Percentiles rank a stretch among this genome's conserved stretches.
These are phyloP conservation scores for Drosophila pseudoananassae DNA, from an alignment of 1,140 invertebrate species.

Conservation along the genomic window DNA sequence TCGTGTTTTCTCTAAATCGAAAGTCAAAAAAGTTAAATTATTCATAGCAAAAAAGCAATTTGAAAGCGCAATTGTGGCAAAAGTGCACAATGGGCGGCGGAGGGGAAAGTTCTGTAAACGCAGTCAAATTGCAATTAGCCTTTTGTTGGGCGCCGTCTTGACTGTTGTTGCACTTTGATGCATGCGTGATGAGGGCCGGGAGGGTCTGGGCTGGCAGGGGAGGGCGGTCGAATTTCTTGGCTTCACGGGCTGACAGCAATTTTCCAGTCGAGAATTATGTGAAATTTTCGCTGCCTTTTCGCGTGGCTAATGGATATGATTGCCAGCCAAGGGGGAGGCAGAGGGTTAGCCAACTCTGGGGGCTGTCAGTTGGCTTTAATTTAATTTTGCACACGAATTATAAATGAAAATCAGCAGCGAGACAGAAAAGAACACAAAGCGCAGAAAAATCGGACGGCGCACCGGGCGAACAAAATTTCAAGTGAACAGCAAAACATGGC, in stretches of 20 bases:
- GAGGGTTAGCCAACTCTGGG: slow-evolving; percentile 6
- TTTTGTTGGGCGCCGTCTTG: slow-evolving; percentile 71
- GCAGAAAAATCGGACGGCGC: slow-evolving; percentile 4
- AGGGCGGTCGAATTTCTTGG: slow-evolving; percentile 24
- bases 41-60: slow-evolving; percentile 80
- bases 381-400: slow-evolving; percentile 83
- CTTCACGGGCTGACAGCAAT: slow-evolving; percentile 65
- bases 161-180: slow-evolving; percentile 69
- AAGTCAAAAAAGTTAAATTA: slow-evolving; percentile 82
- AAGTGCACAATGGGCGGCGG: background rate
- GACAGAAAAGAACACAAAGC: slow-evolving; percentile 31
- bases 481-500: slow-evolving; percentile 47
- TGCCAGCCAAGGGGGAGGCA: slow-evolving; percentile 79
- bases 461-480: slow-evolving; percentile 26
- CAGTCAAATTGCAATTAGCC: slow-evolving; percentile 82
- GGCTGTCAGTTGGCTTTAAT: slow-evolving; percentile 80
- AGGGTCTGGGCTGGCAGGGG: background rate
- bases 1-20: slow-evolving; percentile 75
- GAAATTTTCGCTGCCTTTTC: slow-evolving; percentile 68
- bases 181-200: slow-evolving; percentile 61
- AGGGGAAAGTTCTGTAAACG: slow-evolving; percentile 66
- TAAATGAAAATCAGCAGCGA: slow-evolving; percentile 73
- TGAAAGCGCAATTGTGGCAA: slow-evolving; percentile 52
- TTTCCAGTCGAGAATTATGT: slow-evolving; percentile 82
- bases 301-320: slow-evolving; percentile 80